A percentile compares a stretch with the other conserved stretches of the same genome.
Evolutionary conservation across 1,140 invertebrate species (phyloP).

Genomic region (Steinernema khuongi): DNA sequence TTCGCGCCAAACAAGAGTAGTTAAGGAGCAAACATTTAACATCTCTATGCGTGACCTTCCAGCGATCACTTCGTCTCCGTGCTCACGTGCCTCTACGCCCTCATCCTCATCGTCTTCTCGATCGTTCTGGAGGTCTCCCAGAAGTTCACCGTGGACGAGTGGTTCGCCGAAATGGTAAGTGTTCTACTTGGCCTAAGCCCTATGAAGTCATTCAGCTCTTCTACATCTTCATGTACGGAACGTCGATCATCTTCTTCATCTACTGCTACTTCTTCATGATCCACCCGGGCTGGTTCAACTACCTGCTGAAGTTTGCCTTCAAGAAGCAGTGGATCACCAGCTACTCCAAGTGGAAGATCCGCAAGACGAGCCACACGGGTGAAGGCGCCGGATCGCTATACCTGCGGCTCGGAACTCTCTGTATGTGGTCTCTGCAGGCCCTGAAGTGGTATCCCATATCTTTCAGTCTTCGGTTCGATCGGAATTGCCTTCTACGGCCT

Average conservation of each 20-base stretch:
- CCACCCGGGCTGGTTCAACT: slow-evolving; percentile 47
- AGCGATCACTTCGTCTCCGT: slow-evolving; percentile 54
- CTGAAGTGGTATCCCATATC: slow-evolving; percentile 4
- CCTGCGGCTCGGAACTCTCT: slow-evolving; percentile 50
- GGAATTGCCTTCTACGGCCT: slow-evolving; percentile 56
- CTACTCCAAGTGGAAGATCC: not conserved
- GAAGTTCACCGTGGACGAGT: slow-evolving; percentile 53
- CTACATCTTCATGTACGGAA: slow-evolving; percentile 55
- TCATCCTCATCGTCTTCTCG: slow-evolving; percentile 56
- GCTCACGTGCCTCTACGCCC: slow-evolving; percentile 49
- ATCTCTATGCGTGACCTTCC: slow-evolving; percentile 22
- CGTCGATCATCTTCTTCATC: slow-evolving; percentile 48
- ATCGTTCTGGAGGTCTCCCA: slow-evolving; percentile 54
- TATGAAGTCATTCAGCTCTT: slow-evolving; percentile 46
- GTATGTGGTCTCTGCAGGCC: slow-evolving; percentile 38
- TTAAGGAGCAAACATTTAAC: not conserved
- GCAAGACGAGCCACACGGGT: slow-evolving; percentile 38
- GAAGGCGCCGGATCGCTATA: slow-evolving; percentile 54
- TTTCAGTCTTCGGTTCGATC: slow-evolving; percentile 55
- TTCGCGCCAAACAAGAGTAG: too few species aligned
- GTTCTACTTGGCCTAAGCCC: not conserved
- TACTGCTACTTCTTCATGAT: slow-evolving; percentile 57
- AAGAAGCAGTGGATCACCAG: slow-evolving; percentile 23
- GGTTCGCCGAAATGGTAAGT: slow-evolving; percentile 51
- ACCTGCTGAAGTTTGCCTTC: not conserved